phyloP scores from a whole-genome alignment of 2,797 vertebrate genomes.

The Microctenopoma steveboyesi region DNA sequence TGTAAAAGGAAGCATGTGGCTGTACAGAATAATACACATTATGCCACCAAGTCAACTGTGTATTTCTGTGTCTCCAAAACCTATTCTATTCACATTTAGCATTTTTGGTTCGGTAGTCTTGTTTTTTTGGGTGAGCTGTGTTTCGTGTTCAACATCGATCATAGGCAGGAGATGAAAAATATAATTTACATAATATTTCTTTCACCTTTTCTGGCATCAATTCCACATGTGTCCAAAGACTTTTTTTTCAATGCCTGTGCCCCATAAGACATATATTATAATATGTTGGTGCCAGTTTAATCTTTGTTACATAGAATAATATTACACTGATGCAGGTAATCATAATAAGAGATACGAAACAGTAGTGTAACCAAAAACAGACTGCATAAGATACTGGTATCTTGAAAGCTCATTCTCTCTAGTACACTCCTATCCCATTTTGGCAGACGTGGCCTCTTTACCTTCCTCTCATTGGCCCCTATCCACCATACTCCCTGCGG shows the following conservation, averaged over 20 bases:
- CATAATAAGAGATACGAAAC: slow-evolving; percentile 37
- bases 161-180: neutral
- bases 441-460: slow-evolving; percentile 59
- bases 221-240: neutral
- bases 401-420: slow-evolving; percentile 47
- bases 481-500: slow-evolving; percentile 51
- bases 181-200: neutral
- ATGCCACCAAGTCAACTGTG: neutral
- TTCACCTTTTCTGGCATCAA: neutral
- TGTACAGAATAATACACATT: neutral
- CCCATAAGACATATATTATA: slow-evolving; percentile 7
- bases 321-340: slow-evolving; percentile 11
- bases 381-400: slow-evolving; percentile 33
- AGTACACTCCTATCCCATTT: slow-evolving; percentile 50
- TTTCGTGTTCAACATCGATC: neutral
- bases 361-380: slow-evolving; percentile 23
- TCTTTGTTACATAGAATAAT: neutral
- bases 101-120: neutral
- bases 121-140: neutral
- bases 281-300: neutral
- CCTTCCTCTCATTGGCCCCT: slow-evolving; percentile 47
- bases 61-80: neutral
- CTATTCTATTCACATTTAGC: neutral
- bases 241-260: neutral
- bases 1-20: neutral